Conservation (phyloP, 2,113 vertebrate species). For the Phylloscopus whistleri region DNA sequence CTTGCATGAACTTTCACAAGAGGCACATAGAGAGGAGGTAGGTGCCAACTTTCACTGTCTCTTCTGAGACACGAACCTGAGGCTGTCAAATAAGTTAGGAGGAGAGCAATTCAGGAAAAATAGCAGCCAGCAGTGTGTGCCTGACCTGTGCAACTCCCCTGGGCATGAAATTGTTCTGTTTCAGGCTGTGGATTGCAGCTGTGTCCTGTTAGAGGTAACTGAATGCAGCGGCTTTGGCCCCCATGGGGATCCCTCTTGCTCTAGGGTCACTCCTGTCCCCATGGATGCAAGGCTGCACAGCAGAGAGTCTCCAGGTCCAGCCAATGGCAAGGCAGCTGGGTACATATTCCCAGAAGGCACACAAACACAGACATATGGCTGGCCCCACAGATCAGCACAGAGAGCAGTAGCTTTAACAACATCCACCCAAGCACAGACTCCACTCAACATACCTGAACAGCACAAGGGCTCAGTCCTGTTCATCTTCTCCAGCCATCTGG, state of each 20-base stretch:
- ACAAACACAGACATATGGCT: fast-evolving
- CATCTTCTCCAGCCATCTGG: neutral
- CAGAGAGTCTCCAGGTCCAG: neutral
- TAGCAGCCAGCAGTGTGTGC: neutral
- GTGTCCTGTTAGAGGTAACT: neutral
- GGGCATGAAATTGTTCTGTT: neutral
- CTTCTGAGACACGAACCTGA: neutral
- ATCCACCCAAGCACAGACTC: fast-evolving
- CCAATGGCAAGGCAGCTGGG: neutral
- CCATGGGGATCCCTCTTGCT: neutral
- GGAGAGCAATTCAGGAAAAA: neutral
- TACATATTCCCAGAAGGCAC: neutral
- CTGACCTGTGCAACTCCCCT: neutral
- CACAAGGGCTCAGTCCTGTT: neutral
- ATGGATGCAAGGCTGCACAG: neutral
- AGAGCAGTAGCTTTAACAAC: neutral
- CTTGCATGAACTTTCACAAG: neutral
- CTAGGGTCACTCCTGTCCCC: neutral
- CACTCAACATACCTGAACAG: neutral
- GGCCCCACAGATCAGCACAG: neutral
- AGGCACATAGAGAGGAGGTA: neutral
- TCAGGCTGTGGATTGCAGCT: neutral
- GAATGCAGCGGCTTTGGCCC: neutral
- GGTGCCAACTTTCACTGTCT: neutral
- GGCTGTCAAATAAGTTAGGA: neutral